Base-by-base conservation (phyloP, 1,140 invertebrate species). In the Meloidogyne exigua region DNA sequence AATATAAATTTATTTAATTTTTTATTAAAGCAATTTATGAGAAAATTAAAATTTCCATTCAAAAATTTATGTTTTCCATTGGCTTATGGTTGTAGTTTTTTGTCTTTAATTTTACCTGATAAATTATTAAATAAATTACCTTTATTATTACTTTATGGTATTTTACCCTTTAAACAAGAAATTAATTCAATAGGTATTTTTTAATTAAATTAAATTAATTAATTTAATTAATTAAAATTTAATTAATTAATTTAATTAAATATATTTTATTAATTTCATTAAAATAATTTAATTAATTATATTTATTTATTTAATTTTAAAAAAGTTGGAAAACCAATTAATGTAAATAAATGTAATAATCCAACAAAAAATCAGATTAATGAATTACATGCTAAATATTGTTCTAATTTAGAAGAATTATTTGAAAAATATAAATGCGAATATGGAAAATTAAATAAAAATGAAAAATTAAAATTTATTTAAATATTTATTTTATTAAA, bases 251-350 rank as follows among this genome's bases (percentile, higher is more conserved):
- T 32, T 3, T 3, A 32, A 3, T 3, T 3, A 7, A 32, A 7
- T 2, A 32, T 32, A 32, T 32, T 32, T 32, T 9, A 39, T 10
- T 39, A 39, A 7, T 39, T 10, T 39, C 28, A 32, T 3, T 39
- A 39, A 39, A 39, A 39, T 39, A 39, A 39, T 39, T 39, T 9
- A 39, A 9, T 42, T 44, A 32, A 42, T 0, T 23, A 23, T 75
- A 44, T 68, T 32, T 39, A 10, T 44, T 72, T 13, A 67, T 28
- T 69, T 39, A 62, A 1, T 26, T n/a, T 13, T 21, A 63, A 32
- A 21, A 76, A 62, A 76, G 75, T 76, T 62, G 75, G 75, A 26
- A 67, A 64, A 39, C 75, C 75, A 75, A 76, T 76, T 36, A 42
- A 32, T n/a, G 75, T 76, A n/a, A 26, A 25, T 36, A 36, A 72